Percentiles rank a stretch among this genome's conserved stretches.
phyloP scores from a whole-genome alignment of 2,888 invertebrate species.

The Neria commutata region DNA sequence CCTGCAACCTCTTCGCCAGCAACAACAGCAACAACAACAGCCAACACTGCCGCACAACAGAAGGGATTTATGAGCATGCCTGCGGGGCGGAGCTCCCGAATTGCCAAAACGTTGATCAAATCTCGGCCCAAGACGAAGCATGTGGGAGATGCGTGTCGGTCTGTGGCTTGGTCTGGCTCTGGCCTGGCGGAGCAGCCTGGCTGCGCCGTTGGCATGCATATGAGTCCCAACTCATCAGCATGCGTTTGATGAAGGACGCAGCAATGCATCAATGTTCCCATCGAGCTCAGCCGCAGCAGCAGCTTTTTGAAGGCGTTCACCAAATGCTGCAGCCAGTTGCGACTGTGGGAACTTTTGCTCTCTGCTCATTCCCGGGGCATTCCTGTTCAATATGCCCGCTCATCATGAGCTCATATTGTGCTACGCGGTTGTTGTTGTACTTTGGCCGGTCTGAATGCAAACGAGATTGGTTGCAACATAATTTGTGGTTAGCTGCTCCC shows the following conservation, averaged over 20 bases:
- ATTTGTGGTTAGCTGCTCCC: not conserved
- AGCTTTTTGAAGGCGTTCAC: constrained; percentile 46
- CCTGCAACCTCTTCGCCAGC: too few relatives aligned
- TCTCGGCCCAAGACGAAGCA: constrained; percentile 49
- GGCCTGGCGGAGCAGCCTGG: not conserved
- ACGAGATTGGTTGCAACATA: not conserved
- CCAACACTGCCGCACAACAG: constrained; percentile 13
- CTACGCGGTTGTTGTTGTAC: constrained; percentile 50
- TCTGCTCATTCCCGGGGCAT: too few relatives aligned
- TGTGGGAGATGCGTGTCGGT: too few relatives aligned
- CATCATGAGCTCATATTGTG: constrained; percentile 40
- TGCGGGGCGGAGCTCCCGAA: constrained; percentile 61
- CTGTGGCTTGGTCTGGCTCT: too few relatives aligned
- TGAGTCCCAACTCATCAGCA: constrained; percentile 31
- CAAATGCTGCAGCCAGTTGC: constrained; percentile 36
- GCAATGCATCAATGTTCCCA: too few relatives aligned
- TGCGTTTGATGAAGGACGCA: too few relatives aligned
- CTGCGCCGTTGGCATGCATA: constrained; percentile 35
- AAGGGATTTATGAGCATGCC: constrained; percentile 53
- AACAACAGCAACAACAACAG: constrained; percentile 22
- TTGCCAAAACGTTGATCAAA: constrained; percentile 58
- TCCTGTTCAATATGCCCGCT: constrained; percentile 4
- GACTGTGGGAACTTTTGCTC: constrained; percentile 44
- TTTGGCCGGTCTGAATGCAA: constrained; percentile 2
- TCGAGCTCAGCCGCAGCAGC: constrained; percentile 30